Evolutionary conservation across 2,113 vertebrate species (phyloP).

Genomic region (Sylvietta virens): DNA sequence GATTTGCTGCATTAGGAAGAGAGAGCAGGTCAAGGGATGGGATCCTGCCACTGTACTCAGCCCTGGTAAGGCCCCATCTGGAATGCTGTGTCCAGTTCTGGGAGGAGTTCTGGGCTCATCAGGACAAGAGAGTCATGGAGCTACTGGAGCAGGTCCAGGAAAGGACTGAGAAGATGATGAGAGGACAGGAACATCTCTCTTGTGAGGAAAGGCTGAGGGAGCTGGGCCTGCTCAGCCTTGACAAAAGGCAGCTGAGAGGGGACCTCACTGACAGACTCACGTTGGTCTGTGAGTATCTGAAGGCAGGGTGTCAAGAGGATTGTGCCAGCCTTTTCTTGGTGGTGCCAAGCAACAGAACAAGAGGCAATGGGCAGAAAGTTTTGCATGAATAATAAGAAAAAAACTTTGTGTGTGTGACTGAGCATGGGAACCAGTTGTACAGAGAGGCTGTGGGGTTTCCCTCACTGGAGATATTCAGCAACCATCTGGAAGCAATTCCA

Average conservation of each 20-base stretch:
- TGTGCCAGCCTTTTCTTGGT: neutral
- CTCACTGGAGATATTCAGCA: neutral
- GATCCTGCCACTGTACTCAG: neutral
- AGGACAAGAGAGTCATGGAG: neutral
- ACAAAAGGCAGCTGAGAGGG: neutral
- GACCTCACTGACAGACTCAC: too few species aligned
- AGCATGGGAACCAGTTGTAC: neutral
- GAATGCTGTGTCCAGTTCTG: neutral
- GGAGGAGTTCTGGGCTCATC: neutral
- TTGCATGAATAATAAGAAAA: neutral
- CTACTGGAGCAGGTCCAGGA: neutral
- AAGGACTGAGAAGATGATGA: neutral
- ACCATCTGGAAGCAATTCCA: neutral
- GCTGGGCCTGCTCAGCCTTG: accelerated
- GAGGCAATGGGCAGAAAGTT: neutral
- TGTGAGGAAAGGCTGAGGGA: neutral
- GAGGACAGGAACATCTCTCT: neutral
- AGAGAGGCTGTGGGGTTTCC: neutral
- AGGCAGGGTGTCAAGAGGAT: neutral
- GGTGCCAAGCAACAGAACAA: neutral
- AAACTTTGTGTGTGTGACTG: neutral
- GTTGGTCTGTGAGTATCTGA: neutral
- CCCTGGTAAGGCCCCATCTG: neutral
- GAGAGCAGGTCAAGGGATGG: accelerated
- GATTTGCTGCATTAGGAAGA: too few species aligned